These are phyloP conservation scores for Schizotus pectinicornis DNA, from an alignment of 2,888 invertebrate species.

Conservation along the genomic window DNA sequence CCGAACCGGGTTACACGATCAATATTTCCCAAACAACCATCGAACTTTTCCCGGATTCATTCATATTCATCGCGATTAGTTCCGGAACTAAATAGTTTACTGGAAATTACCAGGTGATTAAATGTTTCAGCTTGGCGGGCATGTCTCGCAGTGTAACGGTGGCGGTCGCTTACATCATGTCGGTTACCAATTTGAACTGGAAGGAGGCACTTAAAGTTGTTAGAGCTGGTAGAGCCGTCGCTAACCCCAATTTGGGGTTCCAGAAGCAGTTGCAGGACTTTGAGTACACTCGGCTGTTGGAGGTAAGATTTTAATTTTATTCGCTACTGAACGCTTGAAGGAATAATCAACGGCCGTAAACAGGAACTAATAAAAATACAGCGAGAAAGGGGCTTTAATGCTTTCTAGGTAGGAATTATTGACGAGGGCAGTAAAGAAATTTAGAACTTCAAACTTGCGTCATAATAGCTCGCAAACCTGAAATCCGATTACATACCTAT, in stretches of 20 bases:
- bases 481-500: too few relatives aligned
- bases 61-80: too few relatives aligned
- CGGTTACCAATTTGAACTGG: conserved; percentile 87
- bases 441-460: too few relatives aligned
- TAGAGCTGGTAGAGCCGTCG: conserved; percentile 87
- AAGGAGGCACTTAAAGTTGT: conserved; percentile 93
- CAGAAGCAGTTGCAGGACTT: conserved; percentile 93
- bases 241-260: conserved; percentile 96
- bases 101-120: neutral
- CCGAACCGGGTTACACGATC: too few relatives aligned
- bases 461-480: too few relatives aligned
- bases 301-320: conserved; percentile 63
- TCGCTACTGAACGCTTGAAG: too few relatives aligned
- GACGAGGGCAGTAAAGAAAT: too few relatives aligned
- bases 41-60: too few relatives aligned
- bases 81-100: too few relatives aligned
- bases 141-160: conserved; percentile 97
- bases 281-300: conserved; percentile 77
- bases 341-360: neutral
- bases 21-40: too few relatives aligned
- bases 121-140: conserved; percentile 79
- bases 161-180: conserved; percentile 96
- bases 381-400: too few relatives aligned
- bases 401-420: too few relatives aligned
- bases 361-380: neutral